Conservation (phyloP, 2,888 invertebrate genomes). For the Entomobrya proxima region DNA sequence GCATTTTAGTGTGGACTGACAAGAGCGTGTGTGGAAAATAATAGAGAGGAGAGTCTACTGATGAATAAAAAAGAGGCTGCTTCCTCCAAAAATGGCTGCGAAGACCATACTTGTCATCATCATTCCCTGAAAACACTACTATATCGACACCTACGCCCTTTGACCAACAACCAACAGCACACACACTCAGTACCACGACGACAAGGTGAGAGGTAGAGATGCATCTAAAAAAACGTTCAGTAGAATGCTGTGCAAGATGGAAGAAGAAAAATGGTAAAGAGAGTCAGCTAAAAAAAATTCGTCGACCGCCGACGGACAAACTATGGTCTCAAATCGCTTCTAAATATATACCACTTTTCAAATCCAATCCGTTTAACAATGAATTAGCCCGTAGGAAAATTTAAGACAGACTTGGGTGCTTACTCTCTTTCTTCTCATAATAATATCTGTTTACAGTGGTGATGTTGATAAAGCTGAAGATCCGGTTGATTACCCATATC, state of each 20-base stretch:
- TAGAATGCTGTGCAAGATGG: not conserved
- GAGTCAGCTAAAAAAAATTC: conserved; percentile 2
- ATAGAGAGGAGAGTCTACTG: conserved; percentile 28
- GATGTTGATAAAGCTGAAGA: not conserved
- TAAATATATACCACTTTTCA: conserved; percentile 8
- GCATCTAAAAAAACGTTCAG: not conserved
- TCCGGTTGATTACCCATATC: conserved; percentile 46
- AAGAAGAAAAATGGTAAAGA: not conserved
- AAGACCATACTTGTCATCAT: conserved; percentile 70
- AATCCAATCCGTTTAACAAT: not conserved
- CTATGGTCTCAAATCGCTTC: not conserved
- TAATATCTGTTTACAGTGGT: not conserved
- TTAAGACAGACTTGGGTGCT: conserved; percentile 10
- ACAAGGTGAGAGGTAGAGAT: not conserved
- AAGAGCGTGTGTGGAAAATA: conserved; percentile 25
- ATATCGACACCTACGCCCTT: conserved; percentile 71
- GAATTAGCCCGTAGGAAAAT: not conserved
- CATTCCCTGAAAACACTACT: conserved; percentile 65
- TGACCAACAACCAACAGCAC: conserved; percentile 53
- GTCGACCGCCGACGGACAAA: conserved; percentile 31
- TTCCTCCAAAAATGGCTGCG: conserved; percentile 68
- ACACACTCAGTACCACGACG: not conserved
- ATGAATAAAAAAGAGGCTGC: conserved; percentile 58
- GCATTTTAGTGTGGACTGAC: not conserved
- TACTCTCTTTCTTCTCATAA: not conserved